A percentile compares a stretch with the other conserved stretches of the same genome.
These are phyloP conservation scores for Piliocolobus tephrosceles DNA, from an alignment of 2,113 vertebrate species.

Conservation along the genomic window DNA sequence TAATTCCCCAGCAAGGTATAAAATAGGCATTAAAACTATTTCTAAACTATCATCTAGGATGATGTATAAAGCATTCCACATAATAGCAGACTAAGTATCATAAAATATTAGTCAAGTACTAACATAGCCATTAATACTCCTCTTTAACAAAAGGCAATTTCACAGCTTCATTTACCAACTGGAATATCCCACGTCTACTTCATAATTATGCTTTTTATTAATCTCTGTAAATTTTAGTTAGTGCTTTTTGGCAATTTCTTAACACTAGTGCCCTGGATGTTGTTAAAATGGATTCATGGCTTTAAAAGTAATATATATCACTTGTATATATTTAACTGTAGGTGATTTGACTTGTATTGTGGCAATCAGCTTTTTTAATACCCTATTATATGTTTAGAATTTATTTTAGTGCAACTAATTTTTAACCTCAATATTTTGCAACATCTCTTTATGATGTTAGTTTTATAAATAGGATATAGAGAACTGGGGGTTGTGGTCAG, in stretches of 20 bases:
- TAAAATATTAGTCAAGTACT: conserved; percentile 82
- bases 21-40: conserved; percentile 64
- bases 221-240: conserved; percentile 84
- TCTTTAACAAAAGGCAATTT: conserved; percentile 85
- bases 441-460: conserved; percentile 61
- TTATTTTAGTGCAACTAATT: conserved; percentile 74
- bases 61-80: conserved; percentile 67
- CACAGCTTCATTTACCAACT: conserved; percentile 84
- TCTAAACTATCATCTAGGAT: conserved; percentile 70
- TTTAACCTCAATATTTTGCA: conserved; percentile 71
- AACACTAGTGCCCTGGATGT: conserved; percentile 77
- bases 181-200: conserved; percentile 80
- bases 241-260: conserved; percentile 82
- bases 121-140: conserved; percentile 81
- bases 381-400: conserved; percentile 65
- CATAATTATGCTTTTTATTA: conserved; percentile 85
- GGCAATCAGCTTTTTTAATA: conserved; percentile 71
- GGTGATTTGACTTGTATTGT: conserved; percentile 69
- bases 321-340: conserved; percentile 74
- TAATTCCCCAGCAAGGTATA: conserved; percentile 62
- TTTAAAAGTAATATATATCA: conserved; percentile 78
- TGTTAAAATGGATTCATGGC: conserved; percentile 81
- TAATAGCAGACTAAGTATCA: conserved; percentile 75
- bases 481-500: not conserved
- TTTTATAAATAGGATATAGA: conserved; percentile 69